Conservation (phyloP, 2,888 invertebrate genomes). For the Nomada goodeniana region DNA sequence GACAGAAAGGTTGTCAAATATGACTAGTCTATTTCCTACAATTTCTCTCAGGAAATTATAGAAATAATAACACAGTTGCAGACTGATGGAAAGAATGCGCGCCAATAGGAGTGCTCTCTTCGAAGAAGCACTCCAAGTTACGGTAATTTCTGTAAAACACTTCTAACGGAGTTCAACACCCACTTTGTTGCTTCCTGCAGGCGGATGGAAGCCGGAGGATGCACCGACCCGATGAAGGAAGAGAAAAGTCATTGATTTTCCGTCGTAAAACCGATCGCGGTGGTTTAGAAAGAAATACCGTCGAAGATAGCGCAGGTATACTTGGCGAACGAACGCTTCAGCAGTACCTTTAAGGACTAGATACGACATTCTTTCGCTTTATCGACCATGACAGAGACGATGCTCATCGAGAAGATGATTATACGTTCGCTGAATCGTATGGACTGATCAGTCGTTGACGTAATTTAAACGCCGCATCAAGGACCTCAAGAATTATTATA, state of each 20-base stretch:
- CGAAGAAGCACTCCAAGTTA: background rate
- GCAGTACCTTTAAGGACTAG: constrained; percentile 30
- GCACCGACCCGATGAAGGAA: constrained; percentile 36
- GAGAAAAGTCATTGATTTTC: constrained; percentile 48
- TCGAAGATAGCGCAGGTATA: constrained; percentile 5
- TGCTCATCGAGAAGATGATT: constrained; percentile 13
- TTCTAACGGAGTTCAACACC: constrained; percentile 40
- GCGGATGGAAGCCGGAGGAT: constrained; percentile 22
- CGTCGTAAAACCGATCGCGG: constrained; percentile 35
- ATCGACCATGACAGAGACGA: constrained; percentile 29
- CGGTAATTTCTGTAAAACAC: constrained; percentile 24
- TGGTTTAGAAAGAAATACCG: constrained; percentile 24
- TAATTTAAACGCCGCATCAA: constrained; percentile 30
- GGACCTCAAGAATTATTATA: constrained; percentile 8
- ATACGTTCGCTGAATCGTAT: constrained; percentile 22
- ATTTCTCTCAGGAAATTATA: background rate
- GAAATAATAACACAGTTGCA: background rate
- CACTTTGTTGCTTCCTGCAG: constrained; percentile 45
- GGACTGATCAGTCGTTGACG: constrained; percentile 6
- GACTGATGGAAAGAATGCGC: background rate
- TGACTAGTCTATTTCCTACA: background rate
- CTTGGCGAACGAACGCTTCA: constrained; percentile 39
- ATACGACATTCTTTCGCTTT: constrained; percentile 41
- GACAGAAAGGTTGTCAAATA: too few relatives aligned
- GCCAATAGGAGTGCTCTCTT: background rate